Base-by-base conservation (phyloP, 2,888 invertebrate species). In the Anodontia alba region DNA sequence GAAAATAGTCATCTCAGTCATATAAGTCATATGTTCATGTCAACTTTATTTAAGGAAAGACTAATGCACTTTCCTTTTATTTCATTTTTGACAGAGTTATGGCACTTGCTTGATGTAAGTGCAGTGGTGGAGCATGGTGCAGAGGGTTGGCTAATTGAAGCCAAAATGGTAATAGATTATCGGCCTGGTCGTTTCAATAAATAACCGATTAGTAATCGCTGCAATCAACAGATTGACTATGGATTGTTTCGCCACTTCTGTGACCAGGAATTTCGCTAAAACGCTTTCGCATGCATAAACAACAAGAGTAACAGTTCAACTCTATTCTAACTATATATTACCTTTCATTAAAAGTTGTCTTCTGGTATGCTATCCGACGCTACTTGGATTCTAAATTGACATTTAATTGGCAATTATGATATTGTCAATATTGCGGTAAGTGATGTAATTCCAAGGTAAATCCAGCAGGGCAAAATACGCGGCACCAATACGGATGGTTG, bases 151-250 rank as follows among this genome's bases (percentile, higher is more conserved):
- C 54, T 54, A 54, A 54, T 54, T 15, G 54, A 23, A 54, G 29
- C 29, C 54, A 54, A 54, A 29, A 29, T 54, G 54, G 8, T 26
- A 54, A 54, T 54, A 17, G 54, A 54, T 54, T 29, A 54, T 54
- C 26, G 54, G 54, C 26, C 54, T 26, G 8, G 23, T 54, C 26
- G 7, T 54, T 54, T 29, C 29, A 26, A 54, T 54, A 54, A 54
- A 26, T 54, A 54, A 54, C 23, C 54, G 29, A 54, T 54, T 54
- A 29, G 54, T 54, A 54, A 54, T 54, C 54, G 54, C 54, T 54
- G 26, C 10, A 54, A 2, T 5, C 5, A n/a, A 7, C 54, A 29
- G 1, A 54, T 29, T 54, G 54, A 15, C 5, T 12, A 46, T 46
- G 46, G 46, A 20, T 12, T 15, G 46, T 46, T 46, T 20, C 5